Conservation (phyloP, 2,888 invertebrate species). For the Rhagophthalmus giganteus region DNA sequence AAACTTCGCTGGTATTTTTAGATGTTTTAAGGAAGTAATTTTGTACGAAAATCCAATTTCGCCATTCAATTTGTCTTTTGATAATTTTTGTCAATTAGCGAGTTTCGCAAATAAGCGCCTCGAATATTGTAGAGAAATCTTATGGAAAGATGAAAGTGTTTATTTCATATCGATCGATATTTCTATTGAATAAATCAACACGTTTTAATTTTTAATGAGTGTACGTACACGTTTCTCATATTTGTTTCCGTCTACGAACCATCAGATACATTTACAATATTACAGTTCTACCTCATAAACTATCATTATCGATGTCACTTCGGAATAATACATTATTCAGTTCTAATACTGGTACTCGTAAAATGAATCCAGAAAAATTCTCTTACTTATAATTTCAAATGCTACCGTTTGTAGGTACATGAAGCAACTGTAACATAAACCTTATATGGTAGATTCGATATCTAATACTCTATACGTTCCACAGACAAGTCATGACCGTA, state of each 20-base stretch:
- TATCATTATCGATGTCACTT: conserved; percentile 36
- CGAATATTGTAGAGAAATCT: too few species aligned
- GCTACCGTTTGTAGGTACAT: conserved; percentile 46
- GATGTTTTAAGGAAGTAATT: too few species aligned
- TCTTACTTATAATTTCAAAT: conserved; percentile 49
- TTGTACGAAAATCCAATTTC: too few species aligned
- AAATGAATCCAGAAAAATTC: conserved; percentile 43
- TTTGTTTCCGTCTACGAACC: conserved; percentile 8
- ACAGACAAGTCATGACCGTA: conserved; percentile 24
- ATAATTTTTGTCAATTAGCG: too few species aligned
- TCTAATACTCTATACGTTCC: conserved; percentile 23
- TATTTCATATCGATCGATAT: too few species aligned
- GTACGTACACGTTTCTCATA: conserved; percentile 7
- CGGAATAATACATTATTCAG: conserved; percentile 46
- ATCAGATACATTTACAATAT: conserved; percentile 30
- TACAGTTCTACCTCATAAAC: conserved; percentile 34
- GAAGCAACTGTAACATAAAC: conserved; percentile 37
- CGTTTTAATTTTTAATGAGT: conserved; percentile 8
- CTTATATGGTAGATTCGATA: conserved; percentile 30
- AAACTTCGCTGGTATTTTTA: too few species aligned
- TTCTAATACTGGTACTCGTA: conserved; percentile 38
- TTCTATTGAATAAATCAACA: too few species aligned
- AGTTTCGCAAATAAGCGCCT: too few species aligned
- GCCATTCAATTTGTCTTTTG: too few species aligned
- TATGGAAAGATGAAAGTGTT: too few species aligned